Conservation (phyloP, 2,797 vertebrate species). For the Microchirus variegatus region DNA sequence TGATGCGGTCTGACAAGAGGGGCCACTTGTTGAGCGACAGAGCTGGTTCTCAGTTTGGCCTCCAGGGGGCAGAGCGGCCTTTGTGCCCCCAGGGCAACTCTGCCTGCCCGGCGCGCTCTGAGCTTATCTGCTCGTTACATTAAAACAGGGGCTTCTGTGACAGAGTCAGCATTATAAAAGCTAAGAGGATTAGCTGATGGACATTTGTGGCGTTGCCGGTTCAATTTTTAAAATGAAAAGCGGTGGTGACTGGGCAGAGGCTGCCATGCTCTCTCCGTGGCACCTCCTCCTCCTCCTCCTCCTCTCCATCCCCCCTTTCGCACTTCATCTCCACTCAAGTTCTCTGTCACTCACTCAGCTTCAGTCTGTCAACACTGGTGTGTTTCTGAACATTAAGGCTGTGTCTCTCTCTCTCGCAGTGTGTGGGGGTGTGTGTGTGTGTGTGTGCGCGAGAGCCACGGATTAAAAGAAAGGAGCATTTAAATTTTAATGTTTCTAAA, state of each 20-base stretch:
- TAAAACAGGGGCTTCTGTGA: constrained; percentile 83
- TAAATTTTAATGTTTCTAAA: constrained; percentile 79
- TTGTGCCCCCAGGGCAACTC: constrained; percentile 26
- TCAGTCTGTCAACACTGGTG: constrained; percentile 64
- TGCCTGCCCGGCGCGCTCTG: constrained; percentile 45
- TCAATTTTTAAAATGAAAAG: constrained; percentile 86
- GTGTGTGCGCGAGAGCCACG: constrained; percentile 20
- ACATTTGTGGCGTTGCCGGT: constrained; percentile 78
- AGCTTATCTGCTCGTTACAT: constrained; percentile 82
- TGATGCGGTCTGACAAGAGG: constrained; percentile 36
- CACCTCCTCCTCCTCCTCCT: constrained; percentile 51
- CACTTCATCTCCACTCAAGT: constrained; percentile 28
- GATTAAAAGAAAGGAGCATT: constrained; percentile 79
- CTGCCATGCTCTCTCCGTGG: constrained; percentile 68
- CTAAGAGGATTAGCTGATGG: constrained; percentile 87
- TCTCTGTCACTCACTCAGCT: constrained; percentile 44
- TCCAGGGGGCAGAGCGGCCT: constrained; percentile 65
- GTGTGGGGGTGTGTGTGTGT: not conserved
- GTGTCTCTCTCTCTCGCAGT: constrained; percentile 25
- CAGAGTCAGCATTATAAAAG: constrained; percentile 82
- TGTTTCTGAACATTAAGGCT: constrained; percentile 54
- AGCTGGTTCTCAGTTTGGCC: constrained; percentile 38
- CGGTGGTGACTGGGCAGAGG: constrained; percentile 63
- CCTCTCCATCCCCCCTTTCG: no score
- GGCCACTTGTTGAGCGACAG: constrained; percentile 54